phyloP scores from a whole-genome alignment of 2,888 invertebrate genomes.

The Ennomos erosarius region DNA sequence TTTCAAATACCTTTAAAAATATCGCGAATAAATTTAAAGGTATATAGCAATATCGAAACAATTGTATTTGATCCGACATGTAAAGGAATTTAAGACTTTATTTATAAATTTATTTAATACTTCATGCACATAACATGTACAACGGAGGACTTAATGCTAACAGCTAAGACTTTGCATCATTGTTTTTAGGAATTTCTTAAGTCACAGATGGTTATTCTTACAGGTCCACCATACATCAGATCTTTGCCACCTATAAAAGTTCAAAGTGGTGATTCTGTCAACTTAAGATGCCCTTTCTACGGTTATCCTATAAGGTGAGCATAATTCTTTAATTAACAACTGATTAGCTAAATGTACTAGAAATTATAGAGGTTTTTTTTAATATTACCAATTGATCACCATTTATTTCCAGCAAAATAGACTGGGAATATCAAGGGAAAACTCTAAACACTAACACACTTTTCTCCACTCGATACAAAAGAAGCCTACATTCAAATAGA shows the following conservation, averaged over 20 bases:
- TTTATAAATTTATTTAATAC: no score
- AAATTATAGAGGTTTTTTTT: background rate
- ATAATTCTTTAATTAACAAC: background rate
- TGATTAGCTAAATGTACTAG: background rate
- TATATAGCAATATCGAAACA: no score
- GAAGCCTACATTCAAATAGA: constrained; percentile 52
- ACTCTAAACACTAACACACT: constrained; percentile 66
- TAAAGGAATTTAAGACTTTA: no score
- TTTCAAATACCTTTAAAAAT: no score
- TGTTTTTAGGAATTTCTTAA: background rate
- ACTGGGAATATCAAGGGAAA: constrained; percentile 79
- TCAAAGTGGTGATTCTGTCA: constrained; percentile 91
- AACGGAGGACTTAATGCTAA: no score
- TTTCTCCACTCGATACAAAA: constrained; percentile 70
- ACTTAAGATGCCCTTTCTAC: constrained; percentile 92
- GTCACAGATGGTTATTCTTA: constrained; percentile 28
- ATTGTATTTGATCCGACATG: no score
- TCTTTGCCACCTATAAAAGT: constrained; percentile 90
- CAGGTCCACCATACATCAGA: constrained; percentile 91
- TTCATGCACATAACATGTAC: no score
- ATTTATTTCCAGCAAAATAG: constrained; percentile 71
- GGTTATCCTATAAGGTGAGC: constrained; percentile 92
- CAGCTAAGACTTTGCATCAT: no score
- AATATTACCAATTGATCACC: no score
- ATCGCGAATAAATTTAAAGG: no score